These are phyloP conservation scores for Sinocyclocheilus grahami DNA, from an alignment of 2,113 vertebrate species.

Conservation along the genomic window DNA sequence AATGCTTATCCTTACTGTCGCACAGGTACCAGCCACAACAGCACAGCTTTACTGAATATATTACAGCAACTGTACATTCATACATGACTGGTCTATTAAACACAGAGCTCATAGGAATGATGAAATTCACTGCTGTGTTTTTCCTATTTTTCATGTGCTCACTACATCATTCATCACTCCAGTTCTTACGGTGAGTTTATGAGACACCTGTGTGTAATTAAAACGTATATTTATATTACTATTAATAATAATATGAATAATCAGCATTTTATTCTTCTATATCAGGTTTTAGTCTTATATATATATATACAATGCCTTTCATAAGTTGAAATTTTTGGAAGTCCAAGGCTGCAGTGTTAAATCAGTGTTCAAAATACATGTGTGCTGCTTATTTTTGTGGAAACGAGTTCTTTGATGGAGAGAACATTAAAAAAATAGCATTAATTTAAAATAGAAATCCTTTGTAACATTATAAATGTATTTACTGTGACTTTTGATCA, in stretches of 20 bases:
- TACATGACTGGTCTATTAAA: neutral
- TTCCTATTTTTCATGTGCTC: constrained; percentile 46
- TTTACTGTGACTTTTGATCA: neutral
- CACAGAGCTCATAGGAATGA: neutral
- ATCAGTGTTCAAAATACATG: neutral
- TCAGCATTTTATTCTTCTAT: neutral
- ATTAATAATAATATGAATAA: neutral
- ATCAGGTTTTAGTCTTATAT: neutral
- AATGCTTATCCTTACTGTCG: constrained; percentile 97
- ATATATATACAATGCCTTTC: neutral
- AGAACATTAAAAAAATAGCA: neutral
- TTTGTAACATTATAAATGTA: neutral
- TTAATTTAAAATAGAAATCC: neutral
- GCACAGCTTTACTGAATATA: neutral
- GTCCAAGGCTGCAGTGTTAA: neutral
- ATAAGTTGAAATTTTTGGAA: neutral
- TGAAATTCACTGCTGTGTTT: constrained; percentile 7
- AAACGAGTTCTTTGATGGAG: neutral
- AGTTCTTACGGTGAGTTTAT: constrained; percentile 71
- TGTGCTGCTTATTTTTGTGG: neutral
- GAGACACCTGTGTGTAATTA: neutral
- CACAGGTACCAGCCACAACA: constrained; percentile 79
- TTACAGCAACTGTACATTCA: neutral
- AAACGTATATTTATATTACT: neutral
- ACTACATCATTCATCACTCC: neutral